Percentiles rank a stretch among this genome's conserved stretches.
phyloP scores from a whole-genome alignment of 1,140 invertebrate species.

The Drosophila micromelanica region DNA sequence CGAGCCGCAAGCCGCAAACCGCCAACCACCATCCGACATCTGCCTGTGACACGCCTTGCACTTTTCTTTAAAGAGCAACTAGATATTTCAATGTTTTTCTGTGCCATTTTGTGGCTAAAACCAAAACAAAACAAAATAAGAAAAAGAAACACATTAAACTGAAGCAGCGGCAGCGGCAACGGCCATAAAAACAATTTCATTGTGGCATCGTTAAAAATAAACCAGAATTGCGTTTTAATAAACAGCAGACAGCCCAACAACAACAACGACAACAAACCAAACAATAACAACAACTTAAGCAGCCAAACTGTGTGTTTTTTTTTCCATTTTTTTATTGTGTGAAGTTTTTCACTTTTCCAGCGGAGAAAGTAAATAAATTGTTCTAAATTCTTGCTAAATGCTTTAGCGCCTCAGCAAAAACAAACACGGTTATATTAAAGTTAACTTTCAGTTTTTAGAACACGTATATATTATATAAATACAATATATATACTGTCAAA shows the following conservation, averaged over 20 bases:
- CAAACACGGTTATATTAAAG: constrained; percentile 44
- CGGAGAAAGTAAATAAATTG: constrained; percentile 69
- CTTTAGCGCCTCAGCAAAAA: constrained; percentile 26
- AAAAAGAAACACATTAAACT: constrained; percentile 10
- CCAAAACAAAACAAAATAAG: constrained; percentile 43
- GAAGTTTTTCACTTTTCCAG: constrained; percentile 52
- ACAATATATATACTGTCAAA: not conserved
- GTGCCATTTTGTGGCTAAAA: constrained; percentile 59
- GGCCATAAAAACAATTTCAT: constrained; percentile 53
- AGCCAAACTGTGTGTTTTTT: constrained; percentile 2
- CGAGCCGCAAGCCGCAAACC: not conserved
- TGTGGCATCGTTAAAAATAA: constrained; percentile 48
- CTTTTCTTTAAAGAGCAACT: constrained; percentile 48
- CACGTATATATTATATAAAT: not conserved
- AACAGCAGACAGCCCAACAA: constrained; percentile 44
- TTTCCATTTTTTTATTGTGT: constrained; percentile 50
- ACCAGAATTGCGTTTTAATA: constrained; percentile 74
- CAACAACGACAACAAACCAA: constrained; percentile 34
- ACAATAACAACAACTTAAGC: constrained; percentile 35
- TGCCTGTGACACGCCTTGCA: constrained; percentile 53
- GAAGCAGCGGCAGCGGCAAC: constrained; percentile 10
- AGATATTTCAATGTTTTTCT: constrained; percentile 60
- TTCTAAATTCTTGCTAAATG: constrained; percentile 61
- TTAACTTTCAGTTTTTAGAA: constrained; percentile 68
- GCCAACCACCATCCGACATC: constrained; percentile 8